phyloP scores from a whole-genome alignment of 2,797 vertebrate species.

The Muraenolepis orangiensis region DNA sequence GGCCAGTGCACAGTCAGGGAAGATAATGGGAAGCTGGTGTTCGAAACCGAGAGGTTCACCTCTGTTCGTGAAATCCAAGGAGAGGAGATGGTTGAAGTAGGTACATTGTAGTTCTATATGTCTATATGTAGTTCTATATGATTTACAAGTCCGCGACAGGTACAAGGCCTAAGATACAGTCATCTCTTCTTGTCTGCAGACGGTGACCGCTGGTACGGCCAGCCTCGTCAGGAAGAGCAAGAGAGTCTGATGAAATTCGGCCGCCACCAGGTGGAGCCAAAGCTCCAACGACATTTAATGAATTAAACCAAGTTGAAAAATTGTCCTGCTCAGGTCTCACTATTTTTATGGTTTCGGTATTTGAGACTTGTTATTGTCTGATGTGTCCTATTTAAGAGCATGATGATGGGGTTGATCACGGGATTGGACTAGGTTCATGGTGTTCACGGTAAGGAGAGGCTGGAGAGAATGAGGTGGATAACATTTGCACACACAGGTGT shows the following conservation, averaged over 20 bases:
- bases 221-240: conserved; percentile 77
- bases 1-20: conserved; percentile 75
- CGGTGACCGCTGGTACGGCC: conserved; percentile 66
- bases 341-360: not conserved
- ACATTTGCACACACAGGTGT: too few relatives aligned
- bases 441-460: too few relatives aligned
- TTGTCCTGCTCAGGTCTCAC: not conserved
- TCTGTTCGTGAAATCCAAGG: conserved; percentile 79
- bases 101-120: too few relatives aligned
- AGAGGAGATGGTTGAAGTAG: conserved; percentile 83
- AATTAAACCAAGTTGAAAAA: not conserved
- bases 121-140: too few relatives aligned
- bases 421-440: too few relatives aligned
- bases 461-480: too few relatives aligned
- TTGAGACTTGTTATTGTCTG: not conserved
- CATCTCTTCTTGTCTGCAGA: conserved; percentile 56
- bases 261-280: not conserved
- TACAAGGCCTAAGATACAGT: not conserved
- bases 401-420: too few relatives aligned
- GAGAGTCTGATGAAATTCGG: conserved; percentile 47
- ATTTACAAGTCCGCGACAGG: not conserved
- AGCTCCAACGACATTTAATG: not conserved
- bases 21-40: conserved; percentile 76
- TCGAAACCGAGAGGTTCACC: conserved; percentile 73
- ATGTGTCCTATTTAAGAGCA: not conserved